A percentile compares a stretch with the other conserved stretches of the same genome.
Evolutionary conservation across 1,140 invertebrate genomes (phyloP).

Genomic region (Calosoma granatense): DNA sequence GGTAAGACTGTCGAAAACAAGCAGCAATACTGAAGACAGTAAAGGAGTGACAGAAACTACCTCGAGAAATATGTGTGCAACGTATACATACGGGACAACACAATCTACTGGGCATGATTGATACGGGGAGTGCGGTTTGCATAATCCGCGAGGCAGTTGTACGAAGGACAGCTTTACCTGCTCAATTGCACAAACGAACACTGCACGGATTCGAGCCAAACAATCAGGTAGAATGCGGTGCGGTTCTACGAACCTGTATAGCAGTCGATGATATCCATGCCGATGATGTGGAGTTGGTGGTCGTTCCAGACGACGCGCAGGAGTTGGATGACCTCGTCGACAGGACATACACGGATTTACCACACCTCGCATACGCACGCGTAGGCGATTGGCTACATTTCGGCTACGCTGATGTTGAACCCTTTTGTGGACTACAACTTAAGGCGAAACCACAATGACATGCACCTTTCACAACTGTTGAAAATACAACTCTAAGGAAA

Average conservation of each 20-base stretch:
- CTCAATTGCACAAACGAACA: background rate
- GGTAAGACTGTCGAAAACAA: background rate
- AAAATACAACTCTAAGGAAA: no score
- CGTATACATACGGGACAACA: background rate
- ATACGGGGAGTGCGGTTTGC: background rate
- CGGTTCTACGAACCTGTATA: background rate
- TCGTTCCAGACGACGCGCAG: background rate
- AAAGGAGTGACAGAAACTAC: background rate
- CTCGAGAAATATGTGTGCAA: background rate
- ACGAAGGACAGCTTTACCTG: background rate
- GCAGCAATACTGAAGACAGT: background rate
- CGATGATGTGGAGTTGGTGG: background rate
- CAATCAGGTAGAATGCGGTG: background rate
- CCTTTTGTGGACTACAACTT: no score
- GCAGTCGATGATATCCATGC: background rate
- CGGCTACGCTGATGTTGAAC: no score
- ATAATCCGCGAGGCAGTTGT: background rate
- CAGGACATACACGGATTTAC: no score
- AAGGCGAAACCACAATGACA: no score
- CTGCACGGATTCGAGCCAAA: background rate
- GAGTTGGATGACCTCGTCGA: no score
- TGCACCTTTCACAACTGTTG: no score
- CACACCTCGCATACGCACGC: no score
- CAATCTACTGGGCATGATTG: background rate
- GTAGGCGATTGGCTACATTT: no score